Base-by-base conservation (phyloP, 2,888 invertebrate genomes). In the Idaea biselata region DNA sequence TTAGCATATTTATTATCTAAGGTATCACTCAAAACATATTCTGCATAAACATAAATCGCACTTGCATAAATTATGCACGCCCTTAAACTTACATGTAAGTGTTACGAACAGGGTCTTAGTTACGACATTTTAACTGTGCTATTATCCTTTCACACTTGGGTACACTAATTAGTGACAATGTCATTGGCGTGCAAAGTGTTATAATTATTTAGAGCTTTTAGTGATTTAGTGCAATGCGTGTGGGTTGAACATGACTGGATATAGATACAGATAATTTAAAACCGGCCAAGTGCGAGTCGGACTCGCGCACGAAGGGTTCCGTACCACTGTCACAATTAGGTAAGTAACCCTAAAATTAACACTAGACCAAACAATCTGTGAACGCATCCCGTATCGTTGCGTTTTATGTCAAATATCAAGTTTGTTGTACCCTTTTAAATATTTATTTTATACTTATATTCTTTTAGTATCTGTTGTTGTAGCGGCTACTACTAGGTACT, bases 151-250 rank as follows among this genome's bases (percentile, higher is more conserved):
- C 44, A 44, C 44, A 44, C 44, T 44, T 44, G 44, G 3, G 14
- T 44, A 44, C 44, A 44, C 44, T 44, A 44, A 44, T 64, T 66
- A 58, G 60, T 58, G 18, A 14, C 11, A 44, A 44, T 44, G 44
- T 44, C 11, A 44, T 44, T 44, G 44, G 44, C 44, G 44, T 44
- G 14, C 14, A 55, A 18, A 31, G 32, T 54, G 53, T 44, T 44
- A 44, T 44, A 44, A 44, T 44, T 44, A 44, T 44, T 44, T 44
- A 44, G 44, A 11, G 44, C 44, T 44, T 44, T 44, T 44, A n/a
- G 44, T 44, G 44, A 44, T 44, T 44, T 44, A 44, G 44, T 44
- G 44, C 44, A 14, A 6, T 44, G 44, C 44, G 44, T 44, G 44
- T 44, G 2, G 11, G 44, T 44, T 44, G 0, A 44, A 11, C 44